Evolutionary conservation across 2,113 vertebrate genomes (phyloP).

Genomic region (Cinclus mexicanus): DNA sequence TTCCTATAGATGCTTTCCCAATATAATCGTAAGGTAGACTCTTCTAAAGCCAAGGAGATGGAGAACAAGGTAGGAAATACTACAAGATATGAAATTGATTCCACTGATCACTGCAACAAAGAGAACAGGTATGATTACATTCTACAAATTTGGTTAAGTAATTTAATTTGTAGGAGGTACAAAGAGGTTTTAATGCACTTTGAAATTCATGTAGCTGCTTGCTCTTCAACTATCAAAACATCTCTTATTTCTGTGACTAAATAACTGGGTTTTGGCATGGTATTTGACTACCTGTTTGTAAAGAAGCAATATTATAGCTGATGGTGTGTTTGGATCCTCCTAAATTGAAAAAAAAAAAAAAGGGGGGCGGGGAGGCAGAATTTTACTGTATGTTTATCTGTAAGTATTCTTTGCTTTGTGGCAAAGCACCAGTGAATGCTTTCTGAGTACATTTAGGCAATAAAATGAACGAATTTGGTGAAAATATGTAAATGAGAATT

Average conservation of each 20-base stretch:
- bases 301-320: background rate
- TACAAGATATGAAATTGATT: background rate
- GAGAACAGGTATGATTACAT: constrained; percentile 66
- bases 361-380: background rate
- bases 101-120: constrained; percentile 33
- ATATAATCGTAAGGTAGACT: constrained; percentile 59
- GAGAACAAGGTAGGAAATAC: background rate
- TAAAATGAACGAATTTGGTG: background rate
- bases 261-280: background rate
- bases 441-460: background rate
- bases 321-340: background rate
- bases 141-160: background rate
- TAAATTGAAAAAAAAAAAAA: background rate
- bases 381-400: background rate
- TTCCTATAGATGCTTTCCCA: constrained; percentile 72
- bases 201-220: background rate
- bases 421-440: background rate
- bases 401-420: background rate
- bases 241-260: background rate
- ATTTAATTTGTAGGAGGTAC: background rate
- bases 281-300: background rate
- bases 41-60: background rate
- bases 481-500: background rate
- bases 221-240: background rate
- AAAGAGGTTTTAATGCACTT: background rate